These are phyloP conservation scores for Battus philenor DNA, from an alignment of 1,140 invertebrate species.

Conservation along the genomic window DNA sequence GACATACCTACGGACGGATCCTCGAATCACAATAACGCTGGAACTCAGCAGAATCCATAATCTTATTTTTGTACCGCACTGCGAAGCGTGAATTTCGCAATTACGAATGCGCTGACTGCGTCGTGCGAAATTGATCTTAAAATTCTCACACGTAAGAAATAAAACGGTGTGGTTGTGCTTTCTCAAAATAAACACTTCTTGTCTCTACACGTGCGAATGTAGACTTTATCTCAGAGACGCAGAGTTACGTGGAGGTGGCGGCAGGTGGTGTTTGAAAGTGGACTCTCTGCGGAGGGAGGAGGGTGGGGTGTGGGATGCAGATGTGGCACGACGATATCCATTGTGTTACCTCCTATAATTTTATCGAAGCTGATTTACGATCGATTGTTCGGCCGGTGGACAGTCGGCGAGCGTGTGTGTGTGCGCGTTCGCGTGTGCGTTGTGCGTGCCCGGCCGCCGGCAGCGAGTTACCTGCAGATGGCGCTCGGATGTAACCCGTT, in stretches of 20 bases:
- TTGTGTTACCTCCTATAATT: conserved; percentile 74
- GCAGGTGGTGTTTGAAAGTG: conserved; percentile 52
- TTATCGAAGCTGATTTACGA: conserved; percentile 74
- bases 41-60: conserved; percentile 74
- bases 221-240: conserved; percentile 68
- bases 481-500: conserved; percentile 44
- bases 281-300: conserved; percentile 56
- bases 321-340: conserved; percentile 56
- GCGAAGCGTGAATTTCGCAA: conserved; percentile 74
- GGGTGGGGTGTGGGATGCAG: conserved; percentile 51
- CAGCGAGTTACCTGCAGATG: conserved; percentile 62
- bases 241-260: conserved; percentile 42
- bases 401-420: conserved; percentile 54
- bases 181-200: conserved; percentile 72
- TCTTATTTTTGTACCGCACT: conserved; percentile 76
- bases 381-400: conserved; percentile 71
- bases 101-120: conserved; percentile 41
- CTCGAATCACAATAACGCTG: conserved; percentile 74
- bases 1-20: conserved; percentile 73
- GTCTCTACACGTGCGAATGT: conserved; percentile 71
- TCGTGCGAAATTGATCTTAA: conserved; percentile 47
- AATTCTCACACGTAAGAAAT: conserved; percentile 28
- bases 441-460: conserved; percentile 38
- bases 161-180: conserved; percentile 38
- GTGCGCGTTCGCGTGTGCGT: conserved; percentile 59